Base-by-base conservation (phyloP, 1,140 invertebrate genomes). In the Andricus grossulariae region DNA sequence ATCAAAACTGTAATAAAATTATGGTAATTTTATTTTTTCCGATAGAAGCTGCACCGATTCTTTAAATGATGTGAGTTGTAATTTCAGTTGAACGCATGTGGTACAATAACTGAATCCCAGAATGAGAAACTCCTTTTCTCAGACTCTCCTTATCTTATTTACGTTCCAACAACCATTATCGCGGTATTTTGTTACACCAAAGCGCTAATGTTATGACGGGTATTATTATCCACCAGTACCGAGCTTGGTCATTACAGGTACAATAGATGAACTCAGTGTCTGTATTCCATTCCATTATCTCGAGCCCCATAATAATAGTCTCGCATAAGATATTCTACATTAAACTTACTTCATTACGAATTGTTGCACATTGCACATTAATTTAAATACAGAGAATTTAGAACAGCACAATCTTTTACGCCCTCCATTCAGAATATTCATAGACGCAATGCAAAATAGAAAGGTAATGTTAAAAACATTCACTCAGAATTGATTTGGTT, bases 171-270 rank as follows among this genome's bases (percentile, higher is more conserved):
- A 54, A 54, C 52, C 52, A 54, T 54, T 54, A 18, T 54, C 52
- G n/a, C n/a, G n/a, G 52, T 54, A 54, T 54, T 54, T 54, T 54
- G 52, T 54, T 54, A 54, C 52, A 16, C 15, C 13, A 18, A 54
- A 19, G 16, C 15, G 52, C 52, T 54, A 54, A 54, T 54, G 52
- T 54, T 54, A 54, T 54, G 52, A 54, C 52, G 52, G 52, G 52
- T 18, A 54, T 52, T 10, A 54, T 54, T 54, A 54, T 16, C 52
- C 51, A 54, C 39, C 39, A 45, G 39, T 45, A 45, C 39, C 10
- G 39, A 45, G 39, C 39, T 45, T 45, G 39, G 39, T 11, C 39
- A 45, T 45, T 45, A 45, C 39, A 8, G 39, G 10, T 45, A 45
- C 8, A 45, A 45, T 45, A 45, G 39, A 45, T 45, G 39, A 11